phyloP scores from a whole-genome alignment of 2,797 vertebrate genomes.

The Coendou prehensilis region DNA sequence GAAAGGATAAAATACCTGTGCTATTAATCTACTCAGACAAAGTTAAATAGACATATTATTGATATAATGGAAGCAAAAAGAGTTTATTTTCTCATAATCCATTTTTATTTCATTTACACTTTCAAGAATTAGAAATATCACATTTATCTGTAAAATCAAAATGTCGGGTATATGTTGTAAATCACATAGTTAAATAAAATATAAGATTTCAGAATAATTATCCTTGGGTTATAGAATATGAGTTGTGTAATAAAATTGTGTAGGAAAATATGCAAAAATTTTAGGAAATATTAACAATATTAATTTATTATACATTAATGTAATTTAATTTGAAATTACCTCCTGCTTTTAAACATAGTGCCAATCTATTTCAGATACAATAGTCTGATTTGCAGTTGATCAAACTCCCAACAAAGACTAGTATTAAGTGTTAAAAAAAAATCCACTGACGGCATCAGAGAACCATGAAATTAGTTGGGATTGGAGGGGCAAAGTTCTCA shows the following conservation, averaged over 20 bases:
- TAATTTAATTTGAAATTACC: not conserved
- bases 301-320: not conserved
- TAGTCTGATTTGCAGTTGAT: not conserved
- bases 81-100: not conserved
- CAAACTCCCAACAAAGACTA: not conserved
- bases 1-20: not conserved
- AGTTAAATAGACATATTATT: not conserved
- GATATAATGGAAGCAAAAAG: not conserved
- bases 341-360: not conserved
- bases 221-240: not conserved
- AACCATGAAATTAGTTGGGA: not conserved
- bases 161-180: not conserved
- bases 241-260: not conserved
- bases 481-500: not conserved
- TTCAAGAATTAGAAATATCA: conserved; percentile 20
- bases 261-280: not conserved
- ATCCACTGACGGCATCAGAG: not conserved
- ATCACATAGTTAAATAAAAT: not conserved
- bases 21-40: not conserved
- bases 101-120: not conserved
- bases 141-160: not conserved
- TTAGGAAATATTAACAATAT: not conserved
- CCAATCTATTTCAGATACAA: not conserved
- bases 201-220: not conserved
- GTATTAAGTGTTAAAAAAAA: not conserved